Evolutionary conservation across 1,140 invertebrate species (phyloP).

Genomic region (Megalopta genalis): DNA sequence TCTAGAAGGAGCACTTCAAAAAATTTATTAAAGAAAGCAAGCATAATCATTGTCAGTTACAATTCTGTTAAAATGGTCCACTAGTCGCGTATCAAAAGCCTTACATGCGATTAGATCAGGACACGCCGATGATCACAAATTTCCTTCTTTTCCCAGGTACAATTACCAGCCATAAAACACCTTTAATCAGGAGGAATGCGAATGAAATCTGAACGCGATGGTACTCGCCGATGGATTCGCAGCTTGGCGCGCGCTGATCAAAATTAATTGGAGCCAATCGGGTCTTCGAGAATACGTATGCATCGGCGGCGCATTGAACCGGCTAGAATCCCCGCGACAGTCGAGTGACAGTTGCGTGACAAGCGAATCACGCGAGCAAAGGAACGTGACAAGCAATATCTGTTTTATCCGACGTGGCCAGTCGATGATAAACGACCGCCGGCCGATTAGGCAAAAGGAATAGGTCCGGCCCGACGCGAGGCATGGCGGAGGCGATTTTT

Average conservation of each 20-base stretch:
- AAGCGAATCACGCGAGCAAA: slow-evolving; percentile 25
- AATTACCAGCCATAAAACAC: too few relatives aligned
- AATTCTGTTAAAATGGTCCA: too few relatives aligned
- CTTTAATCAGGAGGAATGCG: too few relatives aligned
- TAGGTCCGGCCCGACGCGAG: slow-evolving; percentile 13
- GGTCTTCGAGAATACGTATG: too few relatives aligned
- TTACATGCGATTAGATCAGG: too few relatives aligned
- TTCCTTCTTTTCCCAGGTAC: too few relatives aligned
- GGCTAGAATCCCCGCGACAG: background rate
- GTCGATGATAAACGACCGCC: slow-evolving; percentile 50
- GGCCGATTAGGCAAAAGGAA: slow-evolving; percentile 60
- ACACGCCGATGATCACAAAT: too few relatives aligned
- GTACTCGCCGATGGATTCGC: background rate
- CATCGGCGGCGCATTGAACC: background rate
- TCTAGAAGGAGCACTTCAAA: too few relatives aligned
- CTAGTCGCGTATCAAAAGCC: too few relatives aligned
- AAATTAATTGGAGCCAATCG: slow-evolving; percentile 31
- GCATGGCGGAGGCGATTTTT: slow-evolving; percentile 36
- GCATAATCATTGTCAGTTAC: too few relatives aligned
- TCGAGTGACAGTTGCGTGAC: slow-evolving; percentile 14
- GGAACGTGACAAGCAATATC: slow-evolving; percentile 49
- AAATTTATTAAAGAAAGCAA: too few relatives aligned
- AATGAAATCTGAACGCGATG: background rate
- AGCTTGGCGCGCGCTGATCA: background rate
- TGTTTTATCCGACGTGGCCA: slow-evolving; percentile 32